Percentiles rank a stretch among this genome's conserved stretches.
These are phyloP conservation scores for Pogonus chalceus DNA, from an alignment of 1,140 invertebrate genomes.

Conservation along the genomic window DNA sequence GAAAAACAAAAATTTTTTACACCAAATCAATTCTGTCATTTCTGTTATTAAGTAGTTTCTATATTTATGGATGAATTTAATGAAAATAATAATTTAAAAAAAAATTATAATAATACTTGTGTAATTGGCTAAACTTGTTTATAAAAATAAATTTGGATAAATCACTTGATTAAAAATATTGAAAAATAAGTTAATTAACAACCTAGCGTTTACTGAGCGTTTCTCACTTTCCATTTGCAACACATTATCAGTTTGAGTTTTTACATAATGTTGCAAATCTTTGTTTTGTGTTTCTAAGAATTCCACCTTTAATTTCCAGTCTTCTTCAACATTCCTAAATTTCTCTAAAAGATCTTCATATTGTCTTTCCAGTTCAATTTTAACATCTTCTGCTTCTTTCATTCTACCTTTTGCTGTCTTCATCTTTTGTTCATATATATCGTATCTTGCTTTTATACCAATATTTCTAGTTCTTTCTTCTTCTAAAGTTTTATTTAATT, in stretches of 20 bases:
- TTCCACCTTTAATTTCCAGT: constrained; percentile 26
- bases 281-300: constrained; percentile 18
- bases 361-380: neutral
- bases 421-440: constrained; percentile 18
- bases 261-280: constrained; percentile 27
- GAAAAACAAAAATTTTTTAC: too few species aligned
- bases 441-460: constrained; percentile 10
- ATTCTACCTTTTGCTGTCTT: constrained; percentile 19
- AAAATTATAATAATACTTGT: too few species aligned
- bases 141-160: constrained; percentile 16
- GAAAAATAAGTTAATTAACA: constrained; percentile 1
- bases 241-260: constrained; percentile 21
- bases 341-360: constrained; percentile 8
- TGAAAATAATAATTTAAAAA: too few species aligned
- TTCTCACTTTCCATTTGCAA: constrained; percentile 28
- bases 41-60: too few species aligned
- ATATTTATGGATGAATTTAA: too few species aligned
- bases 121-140: too few species aligned
- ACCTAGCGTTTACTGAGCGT: constrained; percentile 26
- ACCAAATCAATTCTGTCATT: too few species aligned
- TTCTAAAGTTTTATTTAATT: neutral
- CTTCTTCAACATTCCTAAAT: constrained; percentile 21
- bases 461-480: neutral
- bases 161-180: constrained; percentile 17
- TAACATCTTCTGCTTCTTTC: constrained; percentile 21